These are phyloP conservation scores for Rhodophaea formosa DNA, from an alignment of 2,888 invertebrate genomes.

Conservation along the genomic window DNA sequence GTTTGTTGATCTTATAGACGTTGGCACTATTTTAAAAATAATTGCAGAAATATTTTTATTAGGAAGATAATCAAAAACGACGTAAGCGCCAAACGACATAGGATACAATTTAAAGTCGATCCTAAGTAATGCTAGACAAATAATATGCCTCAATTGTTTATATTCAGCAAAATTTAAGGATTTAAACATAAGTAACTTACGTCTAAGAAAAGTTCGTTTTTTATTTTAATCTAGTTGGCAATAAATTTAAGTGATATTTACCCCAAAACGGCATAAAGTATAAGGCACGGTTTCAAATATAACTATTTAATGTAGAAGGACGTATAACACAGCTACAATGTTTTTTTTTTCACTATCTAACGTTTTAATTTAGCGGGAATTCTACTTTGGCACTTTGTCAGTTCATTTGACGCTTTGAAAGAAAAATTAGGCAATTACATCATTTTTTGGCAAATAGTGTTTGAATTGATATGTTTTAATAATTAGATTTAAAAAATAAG, in stretches of 20 bases:
- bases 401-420: constrained; percentile 20
- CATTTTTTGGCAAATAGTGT: constrained; percentile 32
- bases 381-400: constrained; percentile 46
- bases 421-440: constrained; percentile 13
- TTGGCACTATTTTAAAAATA: constrained; percentile 4
- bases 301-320: constrained; percentile 67
- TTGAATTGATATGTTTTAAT: constrained; percentile 66
- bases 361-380: constrained; percentile 23
- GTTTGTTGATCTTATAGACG: neutral
- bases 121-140: neutral
- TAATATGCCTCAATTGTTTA: constrained; percentile 24
- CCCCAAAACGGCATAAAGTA: constrained; percentile 77
- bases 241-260: constrained; percentile 70
- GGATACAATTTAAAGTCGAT: neutral
- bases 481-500: constrained; percentile 40
- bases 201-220: constrained; percentile 50
- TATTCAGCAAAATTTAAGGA: constrained; percentile 15
- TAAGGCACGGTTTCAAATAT: constrained; percentile 77
- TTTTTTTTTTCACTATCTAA: constrained; percentile 29
- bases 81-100: neutral
- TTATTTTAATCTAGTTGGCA: constrained; percentile 54
- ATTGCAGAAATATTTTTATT: too few species aligned
- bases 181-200: constrained; percentile 23
- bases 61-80: neutral
- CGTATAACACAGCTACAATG: constrained; percentile 61